Evolutionary conservation across 2,888 invertebrate genomes (phyloP).

Genomic region (Leptogaster cylindrica): DNA sequence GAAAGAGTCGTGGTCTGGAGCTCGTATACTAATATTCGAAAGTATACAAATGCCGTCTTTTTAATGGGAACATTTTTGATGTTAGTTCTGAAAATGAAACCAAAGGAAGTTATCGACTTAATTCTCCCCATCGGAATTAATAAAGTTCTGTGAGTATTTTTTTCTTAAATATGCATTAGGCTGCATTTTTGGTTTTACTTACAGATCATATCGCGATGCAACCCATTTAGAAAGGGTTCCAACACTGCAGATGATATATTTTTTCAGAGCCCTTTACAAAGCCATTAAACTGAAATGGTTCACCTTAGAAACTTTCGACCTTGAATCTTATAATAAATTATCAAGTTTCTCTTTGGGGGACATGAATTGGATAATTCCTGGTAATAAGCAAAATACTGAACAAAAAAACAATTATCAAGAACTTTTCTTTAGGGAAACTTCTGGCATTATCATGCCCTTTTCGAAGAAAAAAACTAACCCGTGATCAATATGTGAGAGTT

Average conservation of each 20-base stretch:
- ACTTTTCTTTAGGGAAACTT: conserved; percentile 68
- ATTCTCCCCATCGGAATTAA: not conserved
- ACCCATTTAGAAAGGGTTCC: not conserved
- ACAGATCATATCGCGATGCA: conserved; percentile 60
- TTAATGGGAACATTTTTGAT: conserved; percentile 84
- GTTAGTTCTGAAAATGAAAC: conserved; percentile 62
- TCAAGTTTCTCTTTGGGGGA: conserved; percentile 87
- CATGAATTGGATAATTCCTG: conserved; percentile 87
- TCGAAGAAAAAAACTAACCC: conserved; percentile 72
- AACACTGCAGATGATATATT: conserved; percentile 47
- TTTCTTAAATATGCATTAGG: not conserved
- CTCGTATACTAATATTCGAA: conserved; percentile 70
- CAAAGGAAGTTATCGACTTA: not conserved
- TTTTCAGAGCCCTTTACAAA: conserved; percentile 72
- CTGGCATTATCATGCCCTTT: conserved; percentile 87
- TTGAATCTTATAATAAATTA: conserved; percentile 81
- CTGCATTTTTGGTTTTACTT: conserved; percentile 16
- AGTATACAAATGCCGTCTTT: conserved; percentile 85
- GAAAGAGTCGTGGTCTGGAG: conserved; percentile 83
- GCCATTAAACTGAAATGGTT: conserved; percentile 78
- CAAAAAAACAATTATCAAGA: conserved; percentile 59
- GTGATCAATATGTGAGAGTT: conserved; percentile 85
- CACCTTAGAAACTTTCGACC: conserved; percentile 82
- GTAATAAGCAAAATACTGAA: conserved; percentile 64
- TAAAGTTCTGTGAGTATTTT: not conserved